Conservation (phyloP, 2,113 vertebrate genomes). For the Pimephales promelas region DNA sequence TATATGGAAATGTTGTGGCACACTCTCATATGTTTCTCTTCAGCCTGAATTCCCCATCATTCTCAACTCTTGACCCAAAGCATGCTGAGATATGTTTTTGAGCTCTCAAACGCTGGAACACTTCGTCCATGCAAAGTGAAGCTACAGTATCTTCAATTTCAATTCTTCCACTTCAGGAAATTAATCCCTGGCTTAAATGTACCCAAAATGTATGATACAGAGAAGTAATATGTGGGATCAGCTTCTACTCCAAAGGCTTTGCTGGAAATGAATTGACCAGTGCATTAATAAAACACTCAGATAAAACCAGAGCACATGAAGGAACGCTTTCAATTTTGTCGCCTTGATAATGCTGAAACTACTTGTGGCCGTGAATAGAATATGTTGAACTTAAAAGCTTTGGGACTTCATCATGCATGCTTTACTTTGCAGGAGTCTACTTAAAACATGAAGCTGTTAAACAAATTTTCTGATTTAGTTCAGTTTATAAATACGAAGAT, state of each 20-base stretch:
- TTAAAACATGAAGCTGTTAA: background rate
- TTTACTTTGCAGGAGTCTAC: background rate
- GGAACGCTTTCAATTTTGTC: background rate
- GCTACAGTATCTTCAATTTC: background rate
- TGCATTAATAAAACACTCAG: background rate
- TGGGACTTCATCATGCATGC: background rate
- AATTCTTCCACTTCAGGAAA: background rate
- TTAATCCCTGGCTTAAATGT: background rate
- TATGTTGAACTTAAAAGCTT: background rate
- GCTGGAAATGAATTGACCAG: background rate
- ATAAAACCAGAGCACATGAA: background rate
- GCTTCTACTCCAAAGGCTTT: background rate
- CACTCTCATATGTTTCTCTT: constrained; percentile 12
- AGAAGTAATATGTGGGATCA: background rate
- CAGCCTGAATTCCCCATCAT: background rate
- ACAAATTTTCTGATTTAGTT: background rate
- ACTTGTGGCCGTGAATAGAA: background rate
- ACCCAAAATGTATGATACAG: background rate
- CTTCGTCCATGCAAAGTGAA: background rate
- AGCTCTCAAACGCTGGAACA: background rate
- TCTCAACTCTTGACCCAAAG: background rate
- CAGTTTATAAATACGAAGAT: background rate
- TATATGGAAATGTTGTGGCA: constrained; percentile 1
- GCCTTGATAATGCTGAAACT: background rate
- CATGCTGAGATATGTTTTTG: background rate